Evolutionary conservation across 2,888 invertebrate genomes (phyloP).

Genomic region (Tipula helvola): DNA sequence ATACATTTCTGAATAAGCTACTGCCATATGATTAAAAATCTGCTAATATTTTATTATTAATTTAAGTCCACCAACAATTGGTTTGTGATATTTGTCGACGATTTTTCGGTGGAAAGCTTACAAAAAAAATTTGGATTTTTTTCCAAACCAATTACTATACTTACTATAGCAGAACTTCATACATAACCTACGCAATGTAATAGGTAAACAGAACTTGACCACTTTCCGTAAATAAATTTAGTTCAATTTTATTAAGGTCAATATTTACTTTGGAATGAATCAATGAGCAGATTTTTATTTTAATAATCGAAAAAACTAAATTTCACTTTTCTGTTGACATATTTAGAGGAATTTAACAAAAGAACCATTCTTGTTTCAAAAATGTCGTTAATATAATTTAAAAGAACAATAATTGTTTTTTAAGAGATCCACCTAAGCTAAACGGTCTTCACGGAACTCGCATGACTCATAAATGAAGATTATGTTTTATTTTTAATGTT

Average conservation of each 20-base stretch:
- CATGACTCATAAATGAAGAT: background rate
- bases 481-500: background rate
- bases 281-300: background rate
- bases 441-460: background rate
- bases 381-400: background rate
- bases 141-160: too few relatives aligned
- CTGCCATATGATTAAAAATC: too few relatives aligned
- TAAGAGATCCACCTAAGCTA: background rate
- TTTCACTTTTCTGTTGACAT: background rate
- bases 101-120: too few relatives aligned
- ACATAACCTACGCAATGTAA: background rate
- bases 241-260: background rate
- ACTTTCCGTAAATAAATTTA: background rate
- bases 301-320: background rate
- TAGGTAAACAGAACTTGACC: background rate
- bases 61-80: too few relatives aligned
- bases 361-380: background rate
- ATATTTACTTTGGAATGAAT: background rate
- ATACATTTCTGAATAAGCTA: too few relatives aligned
- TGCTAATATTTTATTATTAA: too few relatives aligned
- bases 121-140: too few relatives aligned
- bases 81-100: too few relatives aligned
- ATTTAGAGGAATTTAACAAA: background rate
- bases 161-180: too few relatives aligned
- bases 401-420: background rate